A percentile compares a stretch with the other conserved stretches of the same genome.
phyloP scores from a whole-genome alignment of 2,888 invertebrate species.

The Pammene aurita region DNA sequence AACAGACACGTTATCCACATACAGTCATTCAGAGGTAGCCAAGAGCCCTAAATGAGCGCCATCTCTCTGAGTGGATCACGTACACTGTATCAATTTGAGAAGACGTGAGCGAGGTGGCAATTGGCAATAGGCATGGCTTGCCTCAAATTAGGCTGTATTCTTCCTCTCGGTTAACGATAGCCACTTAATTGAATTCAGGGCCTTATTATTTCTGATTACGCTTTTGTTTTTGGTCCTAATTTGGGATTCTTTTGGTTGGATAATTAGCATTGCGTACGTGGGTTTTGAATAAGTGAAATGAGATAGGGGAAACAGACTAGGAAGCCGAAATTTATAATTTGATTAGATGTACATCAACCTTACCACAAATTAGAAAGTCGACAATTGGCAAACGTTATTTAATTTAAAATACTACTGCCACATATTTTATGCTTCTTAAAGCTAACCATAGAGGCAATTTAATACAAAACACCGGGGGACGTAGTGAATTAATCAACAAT shows the following conservation, averaged over 20 bases:
- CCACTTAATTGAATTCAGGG: slow-evolving; percentile 51
- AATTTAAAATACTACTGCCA: no score
- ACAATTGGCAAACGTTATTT: no score
- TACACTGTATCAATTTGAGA: slow-evolving; percentile 69
- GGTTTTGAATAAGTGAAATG: slow-evolving; percentile 1
- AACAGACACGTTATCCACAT: slow-evolving; percentile 38
- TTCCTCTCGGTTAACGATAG: slow-evolving; percentile 58
- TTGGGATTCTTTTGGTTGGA: slow-evolving; percentile 14
- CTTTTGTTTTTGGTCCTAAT: slow-evolving; percentile 34
- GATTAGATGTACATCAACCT: no score
- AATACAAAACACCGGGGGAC: no score
- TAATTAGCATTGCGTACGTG: neutral
- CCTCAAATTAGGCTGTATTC: slow-evolving; percentile 60
- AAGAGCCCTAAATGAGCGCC: slow-evolving; percentile 63
- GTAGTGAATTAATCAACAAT: no score
- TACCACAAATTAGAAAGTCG: no score
- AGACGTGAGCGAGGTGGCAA: slow-evolving; percentile 66
- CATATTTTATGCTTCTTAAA: no score
- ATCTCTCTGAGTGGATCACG: slow-evolving; percentile 68
- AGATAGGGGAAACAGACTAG: neutral
- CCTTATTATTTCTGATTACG: slow-evolving; percentile 38
- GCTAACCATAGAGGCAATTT: no score
- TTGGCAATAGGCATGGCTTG: slow-evolving; percentile 50
- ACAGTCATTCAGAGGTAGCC: slow-evolving; percentile 46
- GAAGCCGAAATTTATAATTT: neutral